Evolutionary conservation across 2,888 invertebrate species (phyloP).

Genomic region (Scaptodrosophila latifasciaeformis): DNA sequence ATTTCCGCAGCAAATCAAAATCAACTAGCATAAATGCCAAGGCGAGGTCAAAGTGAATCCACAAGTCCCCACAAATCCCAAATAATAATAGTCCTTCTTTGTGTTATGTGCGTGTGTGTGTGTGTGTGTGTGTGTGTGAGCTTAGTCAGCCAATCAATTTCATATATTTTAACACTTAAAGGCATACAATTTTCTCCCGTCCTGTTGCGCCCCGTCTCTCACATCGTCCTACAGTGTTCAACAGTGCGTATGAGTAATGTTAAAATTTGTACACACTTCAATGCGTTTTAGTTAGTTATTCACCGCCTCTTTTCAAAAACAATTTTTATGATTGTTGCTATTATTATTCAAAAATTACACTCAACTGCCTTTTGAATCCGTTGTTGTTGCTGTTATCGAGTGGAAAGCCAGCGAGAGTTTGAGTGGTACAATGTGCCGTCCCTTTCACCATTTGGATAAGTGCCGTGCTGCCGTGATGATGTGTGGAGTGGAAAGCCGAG

Average conservation of each 20-base stretch:
- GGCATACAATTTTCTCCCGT: conserved; percentile 12
- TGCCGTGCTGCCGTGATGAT: neutral
- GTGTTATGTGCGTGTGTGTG: neutral
- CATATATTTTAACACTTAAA: conserved; percentile 55
- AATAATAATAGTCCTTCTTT: no score
- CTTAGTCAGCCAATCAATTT: conserved; percentile 61
- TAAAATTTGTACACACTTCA: conserved; percentile 33
- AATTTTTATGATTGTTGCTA: conserved; percentile 33
- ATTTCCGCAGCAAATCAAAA: conserved; percentile 62
- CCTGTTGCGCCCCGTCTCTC: no score
- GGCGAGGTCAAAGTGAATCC: conserved; percentile 17
- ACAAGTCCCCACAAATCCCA: no score
- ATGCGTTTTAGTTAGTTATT: conserved; percentile 44
- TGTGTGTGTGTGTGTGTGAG: conserved; percentile 18
- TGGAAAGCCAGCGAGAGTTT: conserved; percentile 11
- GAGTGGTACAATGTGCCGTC: neutral
- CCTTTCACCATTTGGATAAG: no score
- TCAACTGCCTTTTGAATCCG: conserved; percentile 37
- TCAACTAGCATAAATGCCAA: conserved; percentile 38
- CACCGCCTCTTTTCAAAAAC: conserved; percentile 17
- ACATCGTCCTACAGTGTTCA: no score
- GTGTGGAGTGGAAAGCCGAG: conserved; percentile 1
- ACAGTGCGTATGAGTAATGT: conserved; percentile 50
- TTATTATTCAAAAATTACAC: conserved; percentile 43
- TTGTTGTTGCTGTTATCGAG: conserved; percentile 42